These are phyloP conservation scores for Phymanthus crucifer DNA, from an alignment of 92 coral and sea anemone genomes.

Conservation along the genomic window DNA sequence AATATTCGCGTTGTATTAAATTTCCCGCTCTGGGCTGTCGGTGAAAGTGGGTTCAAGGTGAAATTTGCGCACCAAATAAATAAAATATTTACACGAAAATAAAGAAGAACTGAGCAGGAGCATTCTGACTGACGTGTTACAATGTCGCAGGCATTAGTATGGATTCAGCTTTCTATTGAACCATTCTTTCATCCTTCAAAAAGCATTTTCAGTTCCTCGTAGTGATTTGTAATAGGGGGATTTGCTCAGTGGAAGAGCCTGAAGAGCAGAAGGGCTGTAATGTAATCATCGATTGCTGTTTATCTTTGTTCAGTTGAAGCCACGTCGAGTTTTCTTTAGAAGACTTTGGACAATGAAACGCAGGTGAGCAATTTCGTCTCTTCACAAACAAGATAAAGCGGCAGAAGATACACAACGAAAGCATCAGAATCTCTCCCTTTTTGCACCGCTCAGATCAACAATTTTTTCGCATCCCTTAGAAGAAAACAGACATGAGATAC, in stretches of 20 bases:
- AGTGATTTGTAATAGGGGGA: too few species aligned
- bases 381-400: neutral
- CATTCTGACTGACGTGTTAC: too few species aligned
- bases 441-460: neutral
- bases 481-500: neutral
- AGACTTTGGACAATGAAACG: neutral
- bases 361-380: neutral
- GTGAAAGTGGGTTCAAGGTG: too few species aligned
- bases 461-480: neutral
- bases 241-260: neutral
- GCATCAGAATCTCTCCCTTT: neutral
- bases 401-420: neutral
- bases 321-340: neutral
- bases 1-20: too few species aligned
- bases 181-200: neutral
- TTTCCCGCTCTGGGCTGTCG: too few species aligned
- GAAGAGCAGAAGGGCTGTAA: neutral
- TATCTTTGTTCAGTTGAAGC: neutral
- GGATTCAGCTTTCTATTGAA: too few species aligned
- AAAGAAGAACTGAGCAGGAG: too few species aligned
- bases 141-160: too few species aligned
- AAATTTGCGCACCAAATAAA: too few species aligned
- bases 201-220: too few species aligned
- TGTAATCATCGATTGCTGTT: neutral
- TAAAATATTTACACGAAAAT: too few species aligned